phyloP scores from a whole-genome alignment of 1,140 invertebrate species.

The Anastrepha obliqua region DNA sequence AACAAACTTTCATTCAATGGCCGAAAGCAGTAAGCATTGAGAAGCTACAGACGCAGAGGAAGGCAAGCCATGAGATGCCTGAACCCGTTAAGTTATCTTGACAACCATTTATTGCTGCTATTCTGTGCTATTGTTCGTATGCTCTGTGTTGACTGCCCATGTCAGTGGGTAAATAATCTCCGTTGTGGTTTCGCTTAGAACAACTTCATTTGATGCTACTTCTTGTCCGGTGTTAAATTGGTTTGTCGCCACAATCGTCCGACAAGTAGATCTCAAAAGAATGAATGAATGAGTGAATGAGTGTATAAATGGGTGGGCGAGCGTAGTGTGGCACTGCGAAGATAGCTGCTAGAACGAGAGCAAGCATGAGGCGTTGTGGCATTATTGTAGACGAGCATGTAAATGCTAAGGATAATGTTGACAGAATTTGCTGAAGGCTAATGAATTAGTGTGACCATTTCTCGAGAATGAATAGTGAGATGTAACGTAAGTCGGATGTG shows the following conservation, averaged over 20 bases:
- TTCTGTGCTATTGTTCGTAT: neutral
- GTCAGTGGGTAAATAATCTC: neutral
- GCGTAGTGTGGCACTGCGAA: neutral
- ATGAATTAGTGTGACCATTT: neutral
- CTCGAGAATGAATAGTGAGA: conserved; percentile 21
- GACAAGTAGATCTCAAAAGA: neutral
- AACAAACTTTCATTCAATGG: neutral
- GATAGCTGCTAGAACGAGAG: neutral
- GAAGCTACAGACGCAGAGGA: neutral
- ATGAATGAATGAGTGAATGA: neutral
- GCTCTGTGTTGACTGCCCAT: neutral
- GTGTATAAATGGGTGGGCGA: neutral
- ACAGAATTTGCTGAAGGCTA: neutral
- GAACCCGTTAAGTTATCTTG: conserved; percentile 15
- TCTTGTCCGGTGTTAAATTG: conserved; percentile 49
- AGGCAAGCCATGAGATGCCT: neutral
- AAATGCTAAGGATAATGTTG: neutral
- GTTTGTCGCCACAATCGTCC: conserved; percentile 18
- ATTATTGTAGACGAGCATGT: too few relatives aligned
- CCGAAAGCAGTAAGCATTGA: neutral
- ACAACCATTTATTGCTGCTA: conserved; percentile 42
- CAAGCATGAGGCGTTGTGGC: neutral
- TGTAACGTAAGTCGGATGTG: neutral
- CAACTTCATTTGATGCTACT: conserved; percentile 40
- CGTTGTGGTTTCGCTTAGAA: conserved; percentile 21